Base-by-base conservation (phyloP, 2,888 invertebrate species). In the Chaetogeoica ovagalla region DNA sequence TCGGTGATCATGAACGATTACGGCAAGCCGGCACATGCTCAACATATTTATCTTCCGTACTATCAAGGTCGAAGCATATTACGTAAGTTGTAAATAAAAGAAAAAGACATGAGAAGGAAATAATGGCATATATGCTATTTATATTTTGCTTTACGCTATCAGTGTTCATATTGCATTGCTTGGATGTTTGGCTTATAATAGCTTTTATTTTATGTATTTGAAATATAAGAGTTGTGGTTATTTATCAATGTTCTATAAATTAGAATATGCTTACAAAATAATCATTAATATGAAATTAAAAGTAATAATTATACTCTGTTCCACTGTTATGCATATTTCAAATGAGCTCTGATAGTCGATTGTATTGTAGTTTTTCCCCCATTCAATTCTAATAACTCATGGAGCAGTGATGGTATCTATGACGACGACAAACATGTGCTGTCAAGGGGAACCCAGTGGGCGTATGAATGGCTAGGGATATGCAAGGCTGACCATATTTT, bases 31-130 rank as follows among this genome's bases (percentile, higher is more conserved):
- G 84, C 88, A 83, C 86, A 88, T 83, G 88, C 88, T 83, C 88
- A 88, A 85, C 88, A 88, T 85, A 87, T 88, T 84, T 88, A 88
- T 85, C 86, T 88, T 84, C 88, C 88, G 83, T 88, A 87, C 86
- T 88, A 85, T 84, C 88, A 89, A 85, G 88, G 88, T 83, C 87
- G 87, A 85, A 88, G 87, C 9, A 85, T 86, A 87, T 82, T 85
- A 85, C 83, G 79, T 79, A 85, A 79, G 79, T 79, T 79, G 69
- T 69, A 63, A 66, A 30, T 48, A 57, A 48, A 76, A 66, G 23
- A 68, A 63, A 73, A 43, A 43, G 59, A 75, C 30, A 66, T 30
- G 66, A 75, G 21, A 43, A 66, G 48, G 75, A 59, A 43, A 65
- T 43, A 59, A 43, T 17, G 21, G 21, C 30, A 59, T 13, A 68